Evolutionary conservation across 1,140 invertebrate genomes (phyloP).

Genomic region (Mamestra configurata): DNA sequence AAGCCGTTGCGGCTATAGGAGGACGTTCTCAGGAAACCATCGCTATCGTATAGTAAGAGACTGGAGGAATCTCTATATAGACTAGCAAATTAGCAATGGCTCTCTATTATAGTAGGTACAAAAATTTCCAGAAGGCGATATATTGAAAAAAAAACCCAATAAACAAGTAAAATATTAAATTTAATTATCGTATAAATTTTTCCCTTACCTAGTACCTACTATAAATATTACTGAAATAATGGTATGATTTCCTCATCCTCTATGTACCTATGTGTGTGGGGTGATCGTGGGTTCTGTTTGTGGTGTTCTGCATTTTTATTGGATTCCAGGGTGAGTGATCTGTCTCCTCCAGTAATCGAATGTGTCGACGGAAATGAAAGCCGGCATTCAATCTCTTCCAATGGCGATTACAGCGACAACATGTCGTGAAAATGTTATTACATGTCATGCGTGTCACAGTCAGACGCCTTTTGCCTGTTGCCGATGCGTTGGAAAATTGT

Average conservation of each 20-base stretch:
- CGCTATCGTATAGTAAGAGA: too few species aligned
- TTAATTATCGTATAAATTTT: too few species aligned
- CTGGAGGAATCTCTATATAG: too few species aligned
- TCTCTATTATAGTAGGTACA: too few species aligned
- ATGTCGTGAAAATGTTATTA: constrained; percentile 42
- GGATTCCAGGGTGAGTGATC: constrained; percentile 33
- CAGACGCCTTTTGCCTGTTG: too few species aligned
- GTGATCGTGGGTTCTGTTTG: not conserved
- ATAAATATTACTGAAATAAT: not conserved
- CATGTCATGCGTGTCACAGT: not conserved
- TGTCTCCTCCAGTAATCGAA: constrained; percentile 42
- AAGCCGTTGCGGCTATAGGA: too few species aligned
- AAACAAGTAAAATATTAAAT: too few species aligned
- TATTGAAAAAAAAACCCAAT: too few species aligned
- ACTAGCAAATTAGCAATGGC: too few species aligned
- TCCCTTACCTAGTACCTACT: too few species aligned
- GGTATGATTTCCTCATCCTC: not conserved
- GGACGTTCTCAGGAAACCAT: too few species aligned
- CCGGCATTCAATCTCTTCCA: constrained; percentile 38
- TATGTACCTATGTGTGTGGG: not conserved
- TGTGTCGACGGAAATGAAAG: constrained; percentile 43
- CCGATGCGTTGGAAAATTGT: not conserved
- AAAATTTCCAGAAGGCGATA: too few species aligned
- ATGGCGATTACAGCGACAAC: constrained; percentile 6
- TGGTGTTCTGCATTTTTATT: constrained; percentile 25